Conservation (phyloP, 2,797 vertebrate genomes). For the Tachyglossus aculeatus region DNA sequence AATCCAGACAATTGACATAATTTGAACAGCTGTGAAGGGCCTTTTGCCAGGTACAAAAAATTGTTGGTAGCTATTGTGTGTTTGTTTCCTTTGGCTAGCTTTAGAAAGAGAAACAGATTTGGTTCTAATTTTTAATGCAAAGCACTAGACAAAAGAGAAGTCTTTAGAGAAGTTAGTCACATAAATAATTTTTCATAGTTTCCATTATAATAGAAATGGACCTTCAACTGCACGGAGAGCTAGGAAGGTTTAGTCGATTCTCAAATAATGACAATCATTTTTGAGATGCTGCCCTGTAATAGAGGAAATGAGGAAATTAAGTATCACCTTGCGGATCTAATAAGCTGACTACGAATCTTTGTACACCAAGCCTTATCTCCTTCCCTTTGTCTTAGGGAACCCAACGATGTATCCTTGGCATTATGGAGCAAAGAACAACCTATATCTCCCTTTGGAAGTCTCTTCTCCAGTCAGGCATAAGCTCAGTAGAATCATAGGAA, state of each 20-base stretch:
- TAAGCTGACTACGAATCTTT: too few relatives aligned
- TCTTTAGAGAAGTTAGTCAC: rapidly evolving
- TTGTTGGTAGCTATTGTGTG: background rate
- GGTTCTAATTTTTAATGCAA: background rate
- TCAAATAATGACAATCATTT: rapidly evolving
- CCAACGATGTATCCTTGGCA: too few relatives aligned
- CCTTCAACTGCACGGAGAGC: slow-evolving; percentile 2
- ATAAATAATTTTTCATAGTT: background rate
- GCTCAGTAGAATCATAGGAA: too few relatives aligned
- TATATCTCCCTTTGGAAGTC: too few relatives aligned
- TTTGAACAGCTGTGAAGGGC: background rate
- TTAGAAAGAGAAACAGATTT: background rate
- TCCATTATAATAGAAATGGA: background rate
- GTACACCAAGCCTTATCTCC: too few relatives aligned
- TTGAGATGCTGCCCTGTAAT: too few relatives aligned
- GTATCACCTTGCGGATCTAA: too few relatives aligned
- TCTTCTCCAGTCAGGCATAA: too few relatives aligned
- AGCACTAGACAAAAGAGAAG: background rate
- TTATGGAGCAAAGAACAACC: too few relatives aligned
- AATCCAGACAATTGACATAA: slow-evolving; percentile 11
- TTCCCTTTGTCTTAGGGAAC: too few relatives aligned
- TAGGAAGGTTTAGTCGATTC: background rate
- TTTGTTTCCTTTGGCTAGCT: background rate
- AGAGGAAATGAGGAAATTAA: too few relatives aligned
- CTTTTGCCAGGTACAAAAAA: rapidly evolving